These are phyloP conservation scores for Athene cunicularia DNA, from an alignment of 2,113 vertebrate genomes.

Conservation along the genomic window DNA sequence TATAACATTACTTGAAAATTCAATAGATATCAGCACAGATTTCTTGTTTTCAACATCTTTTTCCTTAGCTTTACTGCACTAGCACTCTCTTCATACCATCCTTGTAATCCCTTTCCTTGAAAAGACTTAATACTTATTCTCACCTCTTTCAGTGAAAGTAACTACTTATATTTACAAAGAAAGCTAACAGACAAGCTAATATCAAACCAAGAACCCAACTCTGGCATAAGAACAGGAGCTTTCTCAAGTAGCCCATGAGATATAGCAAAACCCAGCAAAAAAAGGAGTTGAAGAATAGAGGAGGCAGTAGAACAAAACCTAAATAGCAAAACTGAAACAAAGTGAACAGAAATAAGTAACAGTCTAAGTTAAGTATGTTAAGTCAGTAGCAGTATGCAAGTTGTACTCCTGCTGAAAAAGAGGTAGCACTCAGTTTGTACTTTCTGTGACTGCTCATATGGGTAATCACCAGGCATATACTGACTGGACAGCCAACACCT, in stretches of 20 bases:
- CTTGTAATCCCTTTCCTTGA: background rate
- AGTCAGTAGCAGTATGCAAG: background rate
- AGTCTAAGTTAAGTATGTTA: background rate
- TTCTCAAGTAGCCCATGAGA: background rate
- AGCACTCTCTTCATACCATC: background rate
- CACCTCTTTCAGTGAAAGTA: background rate
- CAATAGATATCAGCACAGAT: background rate
- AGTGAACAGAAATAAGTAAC: background rate
- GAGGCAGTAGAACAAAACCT: background rate
- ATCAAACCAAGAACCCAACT: background rate
- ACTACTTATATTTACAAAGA: background rate
- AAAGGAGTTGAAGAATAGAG: background rate
- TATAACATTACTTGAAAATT: background rate
- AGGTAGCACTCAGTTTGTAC: background rate
- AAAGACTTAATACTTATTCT: background rate
- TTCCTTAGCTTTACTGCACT: background rate
- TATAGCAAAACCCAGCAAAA: background rate
- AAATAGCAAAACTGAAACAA: background rate
- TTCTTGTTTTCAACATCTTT: background rate
- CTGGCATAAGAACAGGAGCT: background rate
- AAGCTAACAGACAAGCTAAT: background rate
- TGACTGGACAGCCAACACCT: background rate
- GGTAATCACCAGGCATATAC: accelerated
- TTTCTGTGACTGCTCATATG: background rate
- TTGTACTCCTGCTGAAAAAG: background rate